Base-by-base conservation (phyloP, 2,888 invertebrate species). In the Leptinotarsa tumamoca region DNA sequence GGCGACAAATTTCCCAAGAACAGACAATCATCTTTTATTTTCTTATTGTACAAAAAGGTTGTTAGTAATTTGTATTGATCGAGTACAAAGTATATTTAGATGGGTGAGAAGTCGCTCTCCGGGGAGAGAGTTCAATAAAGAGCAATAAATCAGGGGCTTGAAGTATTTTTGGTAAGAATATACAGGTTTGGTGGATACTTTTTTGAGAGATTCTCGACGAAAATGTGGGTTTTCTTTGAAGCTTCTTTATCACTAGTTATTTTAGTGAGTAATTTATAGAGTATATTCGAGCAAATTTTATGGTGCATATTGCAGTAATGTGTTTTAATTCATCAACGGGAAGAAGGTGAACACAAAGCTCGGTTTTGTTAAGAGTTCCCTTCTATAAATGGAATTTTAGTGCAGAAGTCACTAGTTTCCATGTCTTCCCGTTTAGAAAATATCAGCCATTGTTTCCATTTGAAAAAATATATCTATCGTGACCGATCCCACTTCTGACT, bases 11-110 rank as follows among this genome's bases (percentile, higher is more conserved):
- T 77, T 74, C 72, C 75, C 70, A 71, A 75, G 76, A 78, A 79
- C 76, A 79, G 79, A 79, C 80, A 79, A 78, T 78, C 78, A 75
- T 74, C 63, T 70, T 70, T 70, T 70, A 70, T 70, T 70, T 79
- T 78, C 74, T 73, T 71, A 78, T 75, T 77, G 72, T 76, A 72
- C 70, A 76, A 72, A 75, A 58, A 70, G 70, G 56, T 72, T 67
- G 68, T 73, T 69, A 70, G 69, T 72, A 66, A 72, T 75, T 75
- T 75, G 75, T 75, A 75, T 75, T 80, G 74, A 78, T 72, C 77
- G 75, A 80, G 80, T 80, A 80, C 80, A 75, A 75, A 75, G 68
- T 72, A 72, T 68, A 75, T 75, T 66, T 69, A 67, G 49, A 27
- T 56, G 49, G 58, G 23, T 21, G 58, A 21, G 21, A 21, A 43